Base-by-base conservation (phyloP, 1,140 invertebrate species). In the Zaprionus ghesquierei region DNA sequence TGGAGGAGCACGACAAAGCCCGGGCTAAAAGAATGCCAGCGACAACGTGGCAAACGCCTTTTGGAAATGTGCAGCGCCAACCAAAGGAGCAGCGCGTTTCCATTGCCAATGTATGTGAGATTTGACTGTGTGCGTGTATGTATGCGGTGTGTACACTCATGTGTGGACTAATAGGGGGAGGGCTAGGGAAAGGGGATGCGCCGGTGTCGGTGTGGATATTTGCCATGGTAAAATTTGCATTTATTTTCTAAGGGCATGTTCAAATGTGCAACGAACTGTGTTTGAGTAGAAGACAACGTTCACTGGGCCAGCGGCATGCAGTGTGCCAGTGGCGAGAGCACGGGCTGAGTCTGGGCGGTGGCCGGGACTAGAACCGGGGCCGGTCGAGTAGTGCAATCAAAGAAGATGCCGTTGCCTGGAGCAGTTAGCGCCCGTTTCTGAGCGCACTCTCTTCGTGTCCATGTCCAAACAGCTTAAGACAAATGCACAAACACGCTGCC, bases 241-340 rank as follows among this genome's bases (percentile, higher is more conserved):
- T 87, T 86, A 82, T 87, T 86, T 86, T 87, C 69, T 73, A 62
- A 87, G 82, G 82, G 82, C 81, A 86, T 87, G 82, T 87, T 86
- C 82, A 87, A 87, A 81, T 86, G 82, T 86, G 82, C 82, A 86
- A 87, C 82, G 82, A 87, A 86, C 82, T 86, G 82, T 86, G 69
- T 63, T 81, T 78, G 82, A 81, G 79, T 75, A 58, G 82, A 86
- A 79, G 81, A 85, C 77, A 85, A 56, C 71, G 59, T 44, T 69
- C 50, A 61, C 38, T 41, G 53, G 38, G 53, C 27, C 71, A 41
- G n/a, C 41, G 44, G 33, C 35, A 33, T 33, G 31, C 31, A 33
- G 13, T 54, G 60, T 20, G 54, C 50, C 25, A 60, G 23, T 10
- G 22, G 15, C 27, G 29, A 50, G 20, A n/a, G 31, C 15, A 10